These are phyloP conservation scores for Zeus faber DNA, from an alignment of 2,113 vertebrate species.

Conservation along the genomic window DNA sequence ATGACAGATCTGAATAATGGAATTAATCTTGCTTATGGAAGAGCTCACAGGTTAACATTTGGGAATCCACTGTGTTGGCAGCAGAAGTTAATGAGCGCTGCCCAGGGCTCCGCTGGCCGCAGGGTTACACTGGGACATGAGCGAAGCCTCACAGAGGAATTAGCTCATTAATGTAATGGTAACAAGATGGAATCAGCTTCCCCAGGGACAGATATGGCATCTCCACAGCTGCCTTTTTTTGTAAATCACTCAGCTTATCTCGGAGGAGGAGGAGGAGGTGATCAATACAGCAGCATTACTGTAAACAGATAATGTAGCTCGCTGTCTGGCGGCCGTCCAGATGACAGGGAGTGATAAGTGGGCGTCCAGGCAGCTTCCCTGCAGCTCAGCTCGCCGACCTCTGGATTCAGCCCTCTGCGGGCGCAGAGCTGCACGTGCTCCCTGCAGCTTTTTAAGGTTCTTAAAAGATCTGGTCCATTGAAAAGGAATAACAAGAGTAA, in stretches of 20 bases:
- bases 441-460: too few relatives aligned
- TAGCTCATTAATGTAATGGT: slow-evolving; percentile 81
- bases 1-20: too few relatives aligned
- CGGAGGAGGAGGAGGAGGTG: slow-evolving; percentile 69
- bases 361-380: slow-evolving; percentile 45
- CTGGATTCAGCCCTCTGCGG: too few relatives aligned
- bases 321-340: slow-evolving; percentile 59
- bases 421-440: too few relatives aligned
- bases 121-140: slow-evolving; percentile 72
- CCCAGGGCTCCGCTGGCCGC: slow-evolving; percentile 56
- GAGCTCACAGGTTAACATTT: too few relatives aligned
- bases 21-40: too few relatives aligned
- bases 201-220: slow-evolving; percentile 72
- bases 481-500: too few relatives aligned
- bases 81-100: slow-evolving; percentile 40
- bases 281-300: slow-evolving; percentile 74
- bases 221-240: slow-evolving; percentile 71
- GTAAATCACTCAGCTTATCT: slow-evolving; percentile 78
- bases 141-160: slow-evolving; percentile 69
- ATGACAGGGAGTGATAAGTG: slow-evolving; percentile 71
- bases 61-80: too few relatives aligned
- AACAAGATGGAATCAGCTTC: slow-evolving; percentile 76
- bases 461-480: too few relatives aligned
- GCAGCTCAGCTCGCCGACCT: too few relatives aligned
- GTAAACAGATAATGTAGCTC: slow-evolving; percentile 78